Conservation (phyloP, 23 tunicate genomes). For the Styela plicata region DNA sequence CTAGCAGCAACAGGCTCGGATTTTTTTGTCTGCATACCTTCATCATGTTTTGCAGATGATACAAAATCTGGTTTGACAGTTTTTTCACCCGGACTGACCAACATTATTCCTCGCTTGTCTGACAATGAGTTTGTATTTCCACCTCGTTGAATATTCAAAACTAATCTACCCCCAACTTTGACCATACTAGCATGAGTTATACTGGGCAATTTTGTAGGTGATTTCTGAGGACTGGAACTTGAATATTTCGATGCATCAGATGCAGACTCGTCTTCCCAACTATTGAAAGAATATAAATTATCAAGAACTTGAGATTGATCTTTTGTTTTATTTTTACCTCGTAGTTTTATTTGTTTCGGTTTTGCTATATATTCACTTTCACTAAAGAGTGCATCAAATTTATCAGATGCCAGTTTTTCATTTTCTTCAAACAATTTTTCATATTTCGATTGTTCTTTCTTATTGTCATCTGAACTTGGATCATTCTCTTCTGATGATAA, state of each 20-base stretch:
- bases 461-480: neutral
- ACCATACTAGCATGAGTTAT: slow-evolving; percentile 73
- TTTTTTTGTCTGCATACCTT: neutral
- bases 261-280: slow-evolving; percentile 20
- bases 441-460: slow-evolving; percentile 43
- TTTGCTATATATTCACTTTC: slow-evolving; percentile 35
- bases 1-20: neutral
- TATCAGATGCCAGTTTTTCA: slow-evolving; percentile 80
- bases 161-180: slow-evolving; percentile 74
- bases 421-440: slow-evolving; percentile 60
- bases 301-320: slow-evolving; percentile 31
- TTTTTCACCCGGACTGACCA: slow-evolving; percentile 7
- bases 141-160: slow-evolving; percentile 72
- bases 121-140: slow-evolving; percentile 26
- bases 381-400: slow-evolving; percentile 80
- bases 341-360: neutral
- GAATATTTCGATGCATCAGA: neutral
- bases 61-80: neutral
- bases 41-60: neutral
- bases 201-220: slow-evolving; percentile 12
- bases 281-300: slow-evolving; percentile 15
- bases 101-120: neutral
- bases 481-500: neutral
- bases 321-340: slow-evolving; percentile 2
- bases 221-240: slow-evolving; percentile 1